phyloP scores from a whole-genome alignment of 2,113 vertebrate species.

The Anser brachyrhynchus region DNA sequence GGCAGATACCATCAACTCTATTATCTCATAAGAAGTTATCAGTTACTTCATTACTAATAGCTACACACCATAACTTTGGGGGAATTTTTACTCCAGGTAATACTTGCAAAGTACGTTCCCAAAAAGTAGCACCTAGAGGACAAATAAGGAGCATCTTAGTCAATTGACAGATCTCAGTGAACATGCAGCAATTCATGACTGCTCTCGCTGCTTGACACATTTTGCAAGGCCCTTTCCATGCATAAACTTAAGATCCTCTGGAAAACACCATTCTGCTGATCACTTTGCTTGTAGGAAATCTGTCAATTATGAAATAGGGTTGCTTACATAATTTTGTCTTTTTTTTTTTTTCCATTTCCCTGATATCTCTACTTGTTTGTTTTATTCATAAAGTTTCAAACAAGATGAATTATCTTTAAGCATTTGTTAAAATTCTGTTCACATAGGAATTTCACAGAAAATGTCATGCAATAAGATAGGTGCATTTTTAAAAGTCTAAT shows the following conservation, averaged over 20 bases:
- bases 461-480: neutral
- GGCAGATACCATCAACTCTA: neutral
- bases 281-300: neutral
- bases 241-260: neutral
- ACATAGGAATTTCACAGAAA: neutral
- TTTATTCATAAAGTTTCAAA: neutral
- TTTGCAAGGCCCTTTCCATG: neutral
- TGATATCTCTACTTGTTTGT: neutral
- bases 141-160: neutral
- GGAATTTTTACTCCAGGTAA: neutral
- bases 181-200: neutral
- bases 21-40: neutral
- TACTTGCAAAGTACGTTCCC: neutral
- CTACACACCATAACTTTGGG: neutral
- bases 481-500: slow-evolving; percentile 50
- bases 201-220: neutral
- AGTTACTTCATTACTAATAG: neutral
- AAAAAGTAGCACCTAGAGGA: neutral
- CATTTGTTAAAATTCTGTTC: neutral
- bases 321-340: neutral
- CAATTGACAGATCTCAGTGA: neutral
- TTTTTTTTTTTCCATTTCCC: neutral
- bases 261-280: neutral
- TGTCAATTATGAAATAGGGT: neutral
- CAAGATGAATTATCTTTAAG: neutral